Conservation (phyloP, 2,888 invertebrate species). For the Cylloceria caligata region DNA sequence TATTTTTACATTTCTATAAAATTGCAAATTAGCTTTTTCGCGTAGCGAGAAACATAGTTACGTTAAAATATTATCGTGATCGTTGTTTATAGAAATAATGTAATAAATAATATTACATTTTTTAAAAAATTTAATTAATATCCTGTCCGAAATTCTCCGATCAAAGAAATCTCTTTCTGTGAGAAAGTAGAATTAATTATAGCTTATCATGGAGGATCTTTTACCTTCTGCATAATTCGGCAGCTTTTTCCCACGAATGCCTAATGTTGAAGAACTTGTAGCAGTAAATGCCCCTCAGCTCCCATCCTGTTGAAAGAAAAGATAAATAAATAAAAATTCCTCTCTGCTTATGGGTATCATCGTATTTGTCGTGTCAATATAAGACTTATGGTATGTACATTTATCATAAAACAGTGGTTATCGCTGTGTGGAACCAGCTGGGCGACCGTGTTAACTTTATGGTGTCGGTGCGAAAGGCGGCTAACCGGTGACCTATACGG, state of each 20-base stretch:
- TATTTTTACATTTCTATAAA: background rate
- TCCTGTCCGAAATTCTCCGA: background rate
- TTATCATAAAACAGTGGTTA: constrained; percentile 5
- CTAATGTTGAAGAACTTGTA: constrained; percentile 98
- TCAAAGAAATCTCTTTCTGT: background rate
- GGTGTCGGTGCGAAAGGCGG: constrained; percentile 73
- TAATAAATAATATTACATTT: too few relatives aligned
- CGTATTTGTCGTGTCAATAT: background rate
- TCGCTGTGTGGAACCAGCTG: constrained; percentile 34
- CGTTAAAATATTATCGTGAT: background rate
- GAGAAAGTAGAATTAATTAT: background rate
- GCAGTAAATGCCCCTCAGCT: constrained; percentile 95
- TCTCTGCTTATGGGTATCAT: background rate
- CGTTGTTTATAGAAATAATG: background rate
- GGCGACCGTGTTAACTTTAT: constrained; percentile 54
- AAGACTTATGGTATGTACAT: background rate
- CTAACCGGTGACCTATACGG: constrained; percentile 75
- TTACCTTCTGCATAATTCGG: constrained; percentile 96
- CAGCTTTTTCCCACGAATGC: constrained; percentile 98
- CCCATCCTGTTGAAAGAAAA: constrained; percentile 91
- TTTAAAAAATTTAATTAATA: too few relatives aligned
- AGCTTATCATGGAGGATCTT: background rate
- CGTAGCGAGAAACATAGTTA: background rate
- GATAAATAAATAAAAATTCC: constrained; percentile 57
- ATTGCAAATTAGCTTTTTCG: background rate